Conservation (phyloP, 2,888 invertebrate genomes). For the Scaptomyza flava region DNA sequence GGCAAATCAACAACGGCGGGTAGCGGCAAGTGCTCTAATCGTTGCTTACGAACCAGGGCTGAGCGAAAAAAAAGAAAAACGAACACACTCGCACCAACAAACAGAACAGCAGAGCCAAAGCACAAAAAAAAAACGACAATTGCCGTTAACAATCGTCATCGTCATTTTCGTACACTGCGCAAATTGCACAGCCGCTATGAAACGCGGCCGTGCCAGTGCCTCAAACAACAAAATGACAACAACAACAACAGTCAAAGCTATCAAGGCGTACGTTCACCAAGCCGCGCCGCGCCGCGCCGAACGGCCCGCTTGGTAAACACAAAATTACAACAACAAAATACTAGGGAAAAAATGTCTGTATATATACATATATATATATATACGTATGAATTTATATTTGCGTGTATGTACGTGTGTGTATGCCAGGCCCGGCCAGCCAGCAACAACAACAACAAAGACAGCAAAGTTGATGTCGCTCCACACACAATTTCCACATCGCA, state of each 20-base stretch:
- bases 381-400: slow-evolving; percentile 21
- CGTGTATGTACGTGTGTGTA: slow-evolving; percentile 11
- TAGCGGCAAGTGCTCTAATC: slow-evolving; percentile 66
- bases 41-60: slow-evolving; percentile 62
- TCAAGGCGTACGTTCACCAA: slow-evolving; percentile 68
- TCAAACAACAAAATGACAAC: slow-evolving; percentile 49
- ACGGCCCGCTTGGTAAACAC: slow-evolving; percentile 73
- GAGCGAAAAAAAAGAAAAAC: slow-evolving; percentile 28
- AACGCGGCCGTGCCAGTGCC: slow-evolving; percentile 72
- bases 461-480: slow-evolving; percentile 64
- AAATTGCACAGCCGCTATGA: slow-evolving; percentile 74
- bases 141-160: slow-evolving; percentile 75
- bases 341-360: slow-evolving; percentile 66
- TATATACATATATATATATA: slow-evolving; percentile 28
- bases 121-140: slow-evolving; percentile 57
- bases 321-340: slow-evolving; percentile 72
- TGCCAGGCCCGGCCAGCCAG: slow-evolving; percentile 58
- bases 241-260: slow-evolving; percentile 51
- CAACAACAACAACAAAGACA: slow-evolving; percentile 59
- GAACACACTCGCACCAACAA: slow-evolving; percentile 9
- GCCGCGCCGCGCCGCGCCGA: slow-evolving; percentile 44
- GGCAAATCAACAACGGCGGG: slow-evolving; percentile 30
- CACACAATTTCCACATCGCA: slow-evolving; percentile 70
- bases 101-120: neutral
- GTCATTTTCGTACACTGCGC: slow-evolving; percentile 72